phyloP scores from a whole-genome alignment of 2,888 invertebrate genomes.

The Polietes domitor region DNA sequence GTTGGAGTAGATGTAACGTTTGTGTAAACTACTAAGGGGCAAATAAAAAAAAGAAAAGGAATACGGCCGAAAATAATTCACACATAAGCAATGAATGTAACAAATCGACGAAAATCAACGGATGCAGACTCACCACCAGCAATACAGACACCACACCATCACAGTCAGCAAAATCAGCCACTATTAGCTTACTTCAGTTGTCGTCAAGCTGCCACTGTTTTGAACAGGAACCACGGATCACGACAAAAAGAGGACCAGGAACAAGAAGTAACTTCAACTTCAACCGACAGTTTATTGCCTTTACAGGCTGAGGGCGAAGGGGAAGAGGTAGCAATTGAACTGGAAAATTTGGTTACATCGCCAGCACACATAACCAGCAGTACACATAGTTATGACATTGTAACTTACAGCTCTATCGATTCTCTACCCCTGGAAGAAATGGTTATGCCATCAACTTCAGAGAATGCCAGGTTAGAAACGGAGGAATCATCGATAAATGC shows the following conservation, averaged over 20 bases:
- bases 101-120: conserved; percentile 70
- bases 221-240: conserved; percentile 24
- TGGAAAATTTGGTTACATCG: conserved; percentile 69
- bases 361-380: conserved; percentile 78
- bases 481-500: conserved; percentile 43
- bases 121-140: conserved; percentile 64
- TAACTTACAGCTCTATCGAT: conserved; percentile 64
- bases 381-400: conserved; percentile 76
- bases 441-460: conserved; percentile 67
- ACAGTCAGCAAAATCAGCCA: conserved; percentile 51
- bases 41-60: too few species aligned
- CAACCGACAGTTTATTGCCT: conserved; percentile 69
- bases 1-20: conserved; percentile 44
- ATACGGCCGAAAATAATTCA: conserved; percentile 17
- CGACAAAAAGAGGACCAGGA: conserved; percentile 72
- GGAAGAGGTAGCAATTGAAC: conserved; percentile 67
- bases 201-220: conserved; percentile 59
- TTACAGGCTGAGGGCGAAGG: conserved; percentile 65
- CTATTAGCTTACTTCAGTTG: conserved; percentile 61
- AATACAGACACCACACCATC: conserved; percentile 56
- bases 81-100: conserved; percentile 74
- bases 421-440: conserved; percentile 64
- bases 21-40: too few species aligned
- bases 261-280: conserved; percentile 75
- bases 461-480: conserved; percentile 47